These are phyloP conservation scores for Cisticola juncidis DNA, from an alignment of 2,113 vertebrate species.

Conservation along the genomic window DNA sequence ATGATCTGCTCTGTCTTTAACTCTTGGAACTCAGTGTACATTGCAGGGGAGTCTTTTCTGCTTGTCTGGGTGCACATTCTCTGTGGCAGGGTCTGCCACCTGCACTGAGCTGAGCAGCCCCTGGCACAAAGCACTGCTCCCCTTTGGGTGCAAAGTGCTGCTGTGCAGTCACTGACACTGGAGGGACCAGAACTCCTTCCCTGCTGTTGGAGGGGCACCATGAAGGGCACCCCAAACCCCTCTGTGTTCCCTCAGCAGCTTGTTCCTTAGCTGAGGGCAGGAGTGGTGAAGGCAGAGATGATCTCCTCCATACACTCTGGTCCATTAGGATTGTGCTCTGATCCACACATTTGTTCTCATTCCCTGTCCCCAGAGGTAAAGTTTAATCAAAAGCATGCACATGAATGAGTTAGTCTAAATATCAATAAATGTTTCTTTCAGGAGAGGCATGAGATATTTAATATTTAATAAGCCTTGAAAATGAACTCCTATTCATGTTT, in stretches of 20 bases:
- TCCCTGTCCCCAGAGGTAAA: background rate
- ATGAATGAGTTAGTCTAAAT: conserved; percentile 41
- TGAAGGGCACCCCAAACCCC: background rate
- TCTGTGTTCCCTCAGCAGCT: background rate
- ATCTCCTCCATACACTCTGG: background rate
- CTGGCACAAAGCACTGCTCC: background rate
- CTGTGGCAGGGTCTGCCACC: background rate
- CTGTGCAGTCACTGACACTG: background rate
- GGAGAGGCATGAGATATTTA: conserved; percentile 27
- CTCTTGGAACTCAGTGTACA: background rate
- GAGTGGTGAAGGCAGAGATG: background rate
- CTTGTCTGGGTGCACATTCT: background rate
- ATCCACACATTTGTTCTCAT: background rate
- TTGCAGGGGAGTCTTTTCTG: background rate
- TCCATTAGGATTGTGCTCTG: background rate
- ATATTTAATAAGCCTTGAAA: conserved; percentile 61
- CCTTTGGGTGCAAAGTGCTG: background rate
- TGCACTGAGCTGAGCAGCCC: background rate
- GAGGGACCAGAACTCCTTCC: background rate
- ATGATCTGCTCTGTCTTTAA: background rate
- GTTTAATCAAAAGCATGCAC: conserved; percentile 48
- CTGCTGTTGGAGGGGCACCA: background rate
- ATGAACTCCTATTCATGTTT: conserved; percentile 30
- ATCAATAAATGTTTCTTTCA: conserved; percentile 48
- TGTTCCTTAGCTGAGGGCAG: background rate